These are phyloP conservation scores for Gobiocypris rarus DNA, from an alignment of 2,113 vertebrate genomes.

Conservation along the genomic window DNA sequence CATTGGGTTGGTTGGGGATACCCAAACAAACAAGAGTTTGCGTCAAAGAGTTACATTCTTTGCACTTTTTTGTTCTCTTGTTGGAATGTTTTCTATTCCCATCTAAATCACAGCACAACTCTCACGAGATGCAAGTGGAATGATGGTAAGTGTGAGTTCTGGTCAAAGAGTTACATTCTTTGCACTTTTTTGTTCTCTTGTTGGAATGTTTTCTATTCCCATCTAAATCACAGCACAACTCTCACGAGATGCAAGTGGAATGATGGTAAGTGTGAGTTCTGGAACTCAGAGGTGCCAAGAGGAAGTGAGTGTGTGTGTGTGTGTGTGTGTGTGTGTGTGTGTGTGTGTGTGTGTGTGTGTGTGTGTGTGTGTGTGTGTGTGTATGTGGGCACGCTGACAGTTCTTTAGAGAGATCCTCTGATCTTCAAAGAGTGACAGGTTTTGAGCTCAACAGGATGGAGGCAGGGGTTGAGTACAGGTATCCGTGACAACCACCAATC, in stretches of 20 bases:
- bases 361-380: neutral
- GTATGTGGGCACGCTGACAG: neutral
- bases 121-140: neutral
- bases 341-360: neutral
- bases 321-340: slow-evolving; percentile 14
- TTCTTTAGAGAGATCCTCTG: slow-evolving; percentile 14
- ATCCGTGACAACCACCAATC: slow-evolving; percentile 48
- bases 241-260: neutral
- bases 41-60: neutral
- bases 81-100: too few species aligned
- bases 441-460: slow-evolving; percentile 12
- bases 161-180: too few species aligned
- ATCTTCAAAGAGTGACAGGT: slow-evolving; percentile 43
- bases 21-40: neutral
- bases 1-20: neutral
- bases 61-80: neutral
- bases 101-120: neutral
- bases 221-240: neutral
- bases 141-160: neutral
- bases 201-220: too few species aligned
- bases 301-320: slow-evolving; percentile 14
- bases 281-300: neutral
- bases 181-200: neutral
- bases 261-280: neutral
- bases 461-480: slow-evolving; percentile 26